Evolutionary conservation across 2,797 vertebrate genomes (phyloP), one percentile per base, ranked within the genome.

Genomic region (Dipus sagitta): DNA sequence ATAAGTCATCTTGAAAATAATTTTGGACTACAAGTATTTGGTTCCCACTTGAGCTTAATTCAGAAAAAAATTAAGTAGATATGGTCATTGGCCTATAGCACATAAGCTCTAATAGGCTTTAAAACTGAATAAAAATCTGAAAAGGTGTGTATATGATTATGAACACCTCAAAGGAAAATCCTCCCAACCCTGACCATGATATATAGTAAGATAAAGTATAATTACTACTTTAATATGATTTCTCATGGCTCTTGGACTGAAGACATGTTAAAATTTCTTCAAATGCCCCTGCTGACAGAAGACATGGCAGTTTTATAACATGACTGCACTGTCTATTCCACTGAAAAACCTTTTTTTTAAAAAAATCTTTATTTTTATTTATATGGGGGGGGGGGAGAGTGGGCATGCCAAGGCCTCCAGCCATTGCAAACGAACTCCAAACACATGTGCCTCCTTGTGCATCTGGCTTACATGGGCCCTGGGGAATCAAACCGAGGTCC

Each of bases 41-140:
- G 26, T 91, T 90, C n/a, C 82, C 76, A 72, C 15, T 71, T 89
- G 88, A 94, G 30, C 30, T 76, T 94, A 84, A 87, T 92, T 87
- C 11, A 85, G 78, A 93, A n/a, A 94, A 94, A 93, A 96, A 92
- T 92, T 64, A 93, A 92, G 47, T n/a, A 77, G 26, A 68, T 95
- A 67, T 62, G 72, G 81, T 90, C 47, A 71, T 54, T 94, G 38
- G 14, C 47, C 30, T 94, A 14, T 32, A 75, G 18, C 42, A 78
- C 2, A 80, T 82, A 70, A 84, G n/a, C 32, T 93, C 64, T 87
- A 90, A 92, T 78, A 95, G 71, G 17, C 17, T 42, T 89, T n/a
- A 72, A 92, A 94, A 83, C 24, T 9, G 52, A 91, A 81, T 90
- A 86, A 67, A 95, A 76, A 67, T 76, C 32, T 92, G n/a, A 87